Base-by-base conservation (phyloP, 2,113 vertebrate genomes). In the Myotis lucifugus region DNA sequence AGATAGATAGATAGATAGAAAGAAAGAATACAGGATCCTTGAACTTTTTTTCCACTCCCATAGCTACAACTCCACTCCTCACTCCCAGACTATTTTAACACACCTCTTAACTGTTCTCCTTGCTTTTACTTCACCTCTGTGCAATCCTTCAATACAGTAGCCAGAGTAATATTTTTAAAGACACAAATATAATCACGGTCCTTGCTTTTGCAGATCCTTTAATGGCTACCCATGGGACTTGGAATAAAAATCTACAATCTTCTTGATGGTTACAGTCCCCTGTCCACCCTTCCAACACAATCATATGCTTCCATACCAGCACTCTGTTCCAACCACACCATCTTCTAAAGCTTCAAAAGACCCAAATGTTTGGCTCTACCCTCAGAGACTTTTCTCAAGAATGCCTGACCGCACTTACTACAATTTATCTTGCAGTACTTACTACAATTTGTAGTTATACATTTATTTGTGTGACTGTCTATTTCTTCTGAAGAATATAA, bases 241-340 rank as follows among this genome's bases (percentile, higher is more conserved):
- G 52, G 19, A 14, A 1, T 59, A n/a, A 61, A 29, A 29, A 11
- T 59, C 56, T 69, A 19, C 74, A 48, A 67, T 66, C 46, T 64
- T 37, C n/a, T 46, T 8, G 79, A 29, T 5, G 25, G 4, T 34
- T 0, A 40, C 21, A 72, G 12, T 56, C 14, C 40, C 29, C 34
- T 25, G 15, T 18, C 73, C 34, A 5, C 25, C 61, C 61, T 25
- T 50, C 32, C 37, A 79, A 0, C 6, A 8, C 23, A 17, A 37
- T 7, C 14, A 18, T 14, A 34, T 0, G 14, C 5, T 48, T 10
- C 13, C 1, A 0, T 29, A 14, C 2, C 14, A 46, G 34, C 12
- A 10, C 50, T 61, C 29, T 15, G 7, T 50, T 74, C n/a, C 32
- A 64, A 74, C 3, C 32, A 46, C 6, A 66, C 6, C 23, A 66